These are phyloP conservation scores for Protula sp. DNA, from an alignment of 2,888 invertebrate species.

Conservation along the genomic window DNA sequence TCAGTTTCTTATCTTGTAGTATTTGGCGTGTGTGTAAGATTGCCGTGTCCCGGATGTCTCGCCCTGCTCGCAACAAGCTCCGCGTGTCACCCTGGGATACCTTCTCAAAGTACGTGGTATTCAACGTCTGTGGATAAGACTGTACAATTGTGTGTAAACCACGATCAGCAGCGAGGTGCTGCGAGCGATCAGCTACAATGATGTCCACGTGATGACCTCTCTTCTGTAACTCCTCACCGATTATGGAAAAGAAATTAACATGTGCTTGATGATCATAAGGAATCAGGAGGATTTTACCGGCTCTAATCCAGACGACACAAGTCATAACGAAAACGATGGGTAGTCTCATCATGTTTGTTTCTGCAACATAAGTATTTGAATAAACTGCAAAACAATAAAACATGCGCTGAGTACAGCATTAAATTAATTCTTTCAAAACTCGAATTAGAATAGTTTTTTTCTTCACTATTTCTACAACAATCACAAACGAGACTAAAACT, in stretches of 20 bases:
- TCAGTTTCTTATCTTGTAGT: background rate
- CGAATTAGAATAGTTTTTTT: too few species aligned
- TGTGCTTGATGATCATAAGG: background rate
- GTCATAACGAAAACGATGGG: too few species aligned
- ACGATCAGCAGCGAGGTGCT: background rate
- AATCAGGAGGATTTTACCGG: slow-evolving; percentile 1
- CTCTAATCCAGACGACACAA: too few species aligned
- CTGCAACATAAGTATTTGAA: too few species aligned
- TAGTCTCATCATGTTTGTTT: too few species aligned
- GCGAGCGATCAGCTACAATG: background rate
- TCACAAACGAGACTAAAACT: too few species aligned
- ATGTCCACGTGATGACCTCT: slow-evolving; percentile 4
- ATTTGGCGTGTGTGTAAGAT: background rate
- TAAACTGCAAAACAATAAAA: too few species aligned
- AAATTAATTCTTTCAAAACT: too few species aligned
- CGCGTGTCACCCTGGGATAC: background rate
- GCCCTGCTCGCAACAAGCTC: background rate
- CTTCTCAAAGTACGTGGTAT: background rate
- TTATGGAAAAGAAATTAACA: slow-evolving; percentile 5
- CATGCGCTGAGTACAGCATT: too few species aligned
- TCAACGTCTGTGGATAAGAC: background rate
- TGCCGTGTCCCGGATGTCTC: background rate
- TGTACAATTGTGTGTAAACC: too few species aligned
- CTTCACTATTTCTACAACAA: too few species aligned
- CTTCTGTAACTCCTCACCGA: background rate